phyloP scores from a whole-genome alignment of 2,797 vertebrate species.

The Falco naumanni region DNA sequence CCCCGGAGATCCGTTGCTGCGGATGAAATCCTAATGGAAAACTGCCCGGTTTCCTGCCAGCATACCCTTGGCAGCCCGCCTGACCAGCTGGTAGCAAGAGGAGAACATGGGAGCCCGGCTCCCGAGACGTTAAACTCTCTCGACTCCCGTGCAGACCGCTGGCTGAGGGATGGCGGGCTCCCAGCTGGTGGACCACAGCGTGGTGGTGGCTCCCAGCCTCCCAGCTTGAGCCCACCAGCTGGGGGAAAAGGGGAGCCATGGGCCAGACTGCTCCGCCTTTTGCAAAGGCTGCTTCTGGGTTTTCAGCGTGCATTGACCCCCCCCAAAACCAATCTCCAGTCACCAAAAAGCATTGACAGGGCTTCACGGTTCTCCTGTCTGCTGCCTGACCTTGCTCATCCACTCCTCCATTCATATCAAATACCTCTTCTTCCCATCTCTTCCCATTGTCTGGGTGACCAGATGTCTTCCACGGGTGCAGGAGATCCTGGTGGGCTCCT shows the following conservation, averaged over 20 bases:
- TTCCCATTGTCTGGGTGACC: background rate
- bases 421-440: background rate
- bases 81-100: constrained; percentile 66
- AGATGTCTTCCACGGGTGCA: background rate
- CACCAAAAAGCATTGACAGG: background rate
- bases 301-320: background rate
- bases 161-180: background rate
- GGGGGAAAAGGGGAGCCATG: background rate
- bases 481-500: background rate
- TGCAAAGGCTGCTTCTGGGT: background rate
- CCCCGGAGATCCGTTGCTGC: background rate
- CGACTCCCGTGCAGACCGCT: background rate
- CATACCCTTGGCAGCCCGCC: constrained; percentile 50
- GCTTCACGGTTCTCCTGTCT: background rate
- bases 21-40: constrained; percentile 61
- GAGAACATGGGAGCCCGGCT: constrained; percentile 48
- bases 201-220: background rate
- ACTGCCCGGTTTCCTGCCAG: constrained; percentile 58
- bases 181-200: background rate
- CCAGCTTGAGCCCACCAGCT: background rate
- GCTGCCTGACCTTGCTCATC: background rate
- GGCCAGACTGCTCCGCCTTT: background rate
- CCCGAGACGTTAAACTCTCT: background rate
- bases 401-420: background rate
- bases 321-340: background rate